Evolutionary conservation across 1,140 invertebrate genomes (phyloP), one percentile per base, ranked within the genome.

Genomic region (Leptinotarsa defecta): DNA sequence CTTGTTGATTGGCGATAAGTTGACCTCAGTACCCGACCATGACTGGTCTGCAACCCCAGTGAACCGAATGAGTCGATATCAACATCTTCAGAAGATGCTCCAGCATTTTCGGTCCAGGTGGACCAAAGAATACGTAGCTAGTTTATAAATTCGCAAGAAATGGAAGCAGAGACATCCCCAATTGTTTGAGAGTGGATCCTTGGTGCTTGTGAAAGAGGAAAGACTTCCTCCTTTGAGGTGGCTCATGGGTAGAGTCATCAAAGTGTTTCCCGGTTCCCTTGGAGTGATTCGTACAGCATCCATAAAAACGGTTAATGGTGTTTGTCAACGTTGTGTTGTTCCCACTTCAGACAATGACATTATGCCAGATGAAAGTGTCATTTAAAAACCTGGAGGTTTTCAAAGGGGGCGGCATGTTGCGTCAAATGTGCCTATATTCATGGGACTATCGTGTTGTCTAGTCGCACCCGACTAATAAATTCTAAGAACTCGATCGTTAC

Each of bases 1-100:
- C 52, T 68, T 76, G 13, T 22, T 76, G 27, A 74, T 69, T 69
- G 48, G 27, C 13, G 17, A 52, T 13, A 13, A 13, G 49, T 17
- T 52, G 3, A 52, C 49, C 11, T 52, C 49, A 13, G 3, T 17
- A 52, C 49, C 49, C 13, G 49, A 52, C 49, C 8, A 52, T 13
- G 49, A 52, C 17, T 13, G 13, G 13, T 13, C 13, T 52, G 49
- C 13, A 13, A 52, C 17, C 49, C 3, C 13, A 3, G 3, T 52
- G 49, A 52, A 52, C 4, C 49, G 49, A 13, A 3, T 52, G 4
- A 13, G 13, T 17, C 13, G 13, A 3, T 52, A 13, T 17, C 49
- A 52, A 17, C 49, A 13, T 17, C 6, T 52, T 52, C 49, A 52
- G 49, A 13, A 52, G 17, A 52, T 52, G 49, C 13, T 3, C 17